Evolutionary conservation across 1,140 invertebrate species (phyloP), one percentile per base, ranked within the genome.

Genomic region (Caenorhabditis tropicalis): DNA sequence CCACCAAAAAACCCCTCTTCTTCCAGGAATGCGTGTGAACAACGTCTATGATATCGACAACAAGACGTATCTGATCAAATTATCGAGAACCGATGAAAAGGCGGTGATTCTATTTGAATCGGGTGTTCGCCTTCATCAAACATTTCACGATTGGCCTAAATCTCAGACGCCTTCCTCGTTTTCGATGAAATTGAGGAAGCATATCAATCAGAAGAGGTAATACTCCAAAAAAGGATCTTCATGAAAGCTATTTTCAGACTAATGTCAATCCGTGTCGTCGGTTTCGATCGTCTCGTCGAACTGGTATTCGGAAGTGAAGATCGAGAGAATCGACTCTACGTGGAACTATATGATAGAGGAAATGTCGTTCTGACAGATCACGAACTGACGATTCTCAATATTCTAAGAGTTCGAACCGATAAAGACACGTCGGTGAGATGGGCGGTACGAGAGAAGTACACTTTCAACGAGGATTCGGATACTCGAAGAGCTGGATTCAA

Each of bases 181-280:
- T 91, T 95, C 95, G 82, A 99, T 99, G 97, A 99, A 99, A 93
- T 95, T 99, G 91, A 93, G 98, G 83, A 99, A 99, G 92, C 98
- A 99, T 92, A 92, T 99, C 31, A 96, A 95, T 89, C 98, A 98
- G 91, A 98, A 98, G 92, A 93, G 98, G 51, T 85, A 89, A 24
- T 86, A 85, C n/a, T 43, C 39, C 39, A 5, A 43, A 43, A 43
- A 43, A 43, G 39, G 39, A 12, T 43, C 39, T 43, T 43, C 5
- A 43, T 43, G 39, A 43, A 43, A 12, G 39, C 39, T 43, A 27
- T 74, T 74, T 74, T 12, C 65, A 84, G 83, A 39, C 27, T 84
- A 1, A 81, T 36, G 16, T 81, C 33, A 16, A 86, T 83, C 39
- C 65, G 49, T 43, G 39, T 90, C 83, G 80, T 98, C 19, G 96